A percentile compares a stretch with the other conserved stretches of the same genome.
These are phyloP conservation scores for Steinernema carpocapsae DNA, from an alignment of 2,888 invertebrate genomes.

Conservation along the genomic window DNA sequence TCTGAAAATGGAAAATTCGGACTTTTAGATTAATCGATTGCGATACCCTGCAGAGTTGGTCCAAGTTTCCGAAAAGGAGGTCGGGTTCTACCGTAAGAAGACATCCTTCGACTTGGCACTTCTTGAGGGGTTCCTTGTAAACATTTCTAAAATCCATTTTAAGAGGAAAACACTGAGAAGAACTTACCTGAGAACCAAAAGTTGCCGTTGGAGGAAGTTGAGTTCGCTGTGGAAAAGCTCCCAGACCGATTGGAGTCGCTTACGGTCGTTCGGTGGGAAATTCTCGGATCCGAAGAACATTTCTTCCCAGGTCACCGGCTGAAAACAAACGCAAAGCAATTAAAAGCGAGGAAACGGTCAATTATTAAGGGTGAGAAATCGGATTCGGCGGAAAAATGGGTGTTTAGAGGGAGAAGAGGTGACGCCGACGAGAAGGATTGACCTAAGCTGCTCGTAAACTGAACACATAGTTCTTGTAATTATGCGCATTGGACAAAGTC, in stretches of 20 bases:
- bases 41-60: slow-evolving; percentile 50
- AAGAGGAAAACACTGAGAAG: slow-evolving; percentile 68
- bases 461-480: no score
- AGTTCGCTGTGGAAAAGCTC: slow-evolving; percentile 76
- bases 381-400: no score
- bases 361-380: background rate
- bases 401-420: no score
- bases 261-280: slow-evolving; percentile 50
- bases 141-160: slow-evolving; percentile 71
- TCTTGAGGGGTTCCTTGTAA: slow-evolving; percentile 76
- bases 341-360: slow-evolving; percentile 22
- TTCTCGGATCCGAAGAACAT: slow-evolving; percentile 55
- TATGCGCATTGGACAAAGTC: no score
- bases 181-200: slow-evolving; percentile 74
- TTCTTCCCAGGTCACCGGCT: slow-evolving; percentile 63
- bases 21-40: background rate
- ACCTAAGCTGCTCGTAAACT: no score
- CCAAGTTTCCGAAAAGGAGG: slow-evolving; percentile 74
- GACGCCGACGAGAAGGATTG: no score
- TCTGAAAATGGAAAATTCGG: slow-evolving; percentile 37
- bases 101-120: slow-evolving; percentile 76
- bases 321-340: slow-evolving; percentile 33
- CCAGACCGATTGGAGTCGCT: slow-evolving; percentile 74
- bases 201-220: slow-evolving; percentile 75
- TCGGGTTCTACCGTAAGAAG: slow-evolving; percentile 76